Base-by-base conservation (phyloP, 2,113 vertebrate genomes). In the Cranoglanis bouderius region DNA sequence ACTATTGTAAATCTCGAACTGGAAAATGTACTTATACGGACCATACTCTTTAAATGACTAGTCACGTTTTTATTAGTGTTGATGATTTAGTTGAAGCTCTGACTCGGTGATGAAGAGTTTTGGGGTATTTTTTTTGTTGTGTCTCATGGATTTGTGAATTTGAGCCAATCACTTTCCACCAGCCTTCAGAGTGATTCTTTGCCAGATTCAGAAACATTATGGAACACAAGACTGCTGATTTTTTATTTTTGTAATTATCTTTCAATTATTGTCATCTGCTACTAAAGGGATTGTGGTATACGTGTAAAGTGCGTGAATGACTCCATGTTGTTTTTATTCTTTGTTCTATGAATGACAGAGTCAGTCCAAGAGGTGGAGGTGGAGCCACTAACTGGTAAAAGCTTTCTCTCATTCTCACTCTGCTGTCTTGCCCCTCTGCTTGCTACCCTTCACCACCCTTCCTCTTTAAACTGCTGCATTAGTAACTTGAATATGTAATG, bases 371-470 rank as follows among this genome's bases (percentile, higher is more conserved):
- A 94, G 88, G 91, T 95, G 92, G 93, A 94, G 86, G 93, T 95
- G 90, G 90, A 95, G 51, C 94, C 95, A 24, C 86, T 93, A 84
- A 96, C 96, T 92, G 92, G 97, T 98, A 96, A 90, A 92, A 91
- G 90, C n/a, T 43, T 9, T 46, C 46, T 88, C 32, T 87, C 43
- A 14, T 38, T 61, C 46, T 63, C 32, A 32, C 2, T 40, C 7
- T 19, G 14, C 59, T 74, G 40, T 90, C 55, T 85, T 46, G 38
- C 19, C 40, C 6, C 29, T 49, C 80, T 35, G n/a, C 80, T 82
- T 21, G 43, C 40, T 81, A 10, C 18, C 38, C 38, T 40, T 82
- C n/a, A 82, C 8, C 26, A 21, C 21, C 4, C 53, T 55, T 40
- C 19, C 63, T 21, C 67, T 77, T 86, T 40, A 74, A 57, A 21